Evolutionary conservation across 2,797 vertebrate species (phyloP).

Genomic region (Rhinoraja longicauda): DNA sequence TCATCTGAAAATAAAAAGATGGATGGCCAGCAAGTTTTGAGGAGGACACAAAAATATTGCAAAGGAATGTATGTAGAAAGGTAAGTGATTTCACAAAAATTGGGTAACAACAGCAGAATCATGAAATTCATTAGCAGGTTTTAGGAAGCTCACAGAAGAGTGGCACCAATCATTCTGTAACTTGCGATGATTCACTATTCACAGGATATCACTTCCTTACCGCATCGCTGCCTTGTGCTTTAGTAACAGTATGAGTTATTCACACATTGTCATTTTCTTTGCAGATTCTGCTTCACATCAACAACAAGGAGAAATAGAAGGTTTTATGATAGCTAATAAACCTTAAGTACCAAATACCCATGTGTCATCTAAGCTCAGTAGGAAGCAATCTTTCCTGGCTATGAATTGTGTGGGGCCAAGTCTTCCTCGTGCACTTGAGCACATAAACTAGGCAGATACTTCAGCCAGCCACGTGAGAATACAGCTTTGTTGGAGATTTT

Average conservation of each 20-base stretch:
- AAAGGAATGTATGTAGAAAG: too few species aligned
- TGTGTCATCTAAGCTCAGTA: not conserved
- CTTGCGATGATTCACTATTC: not conserved
- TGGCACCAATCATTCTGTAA: not conserved
- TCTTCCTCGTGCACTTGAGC: not conserved
- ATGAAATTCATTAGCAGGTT: not conserved
- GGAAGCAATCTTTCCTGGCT: not conserved
- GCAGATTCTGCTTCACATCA: not conserved
- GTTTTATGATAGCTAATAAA: not conserved
- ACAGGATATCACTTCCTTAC: not conserved
- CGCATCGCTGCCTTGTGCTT: not conserved
- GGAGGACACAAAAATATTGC: too few species aligned
- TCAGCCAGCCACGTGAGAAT: not conserved
- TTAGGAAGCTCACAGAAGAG: not conserved
- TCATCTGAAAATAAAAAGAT: too few species aligned
- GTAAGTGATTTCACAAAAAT: too few species aligned
- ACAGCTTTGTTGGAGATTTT: not conserved
- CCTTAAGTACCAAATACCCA: not conserved
- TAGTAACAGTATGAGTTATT: not conserved
- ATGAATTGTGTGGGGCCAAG: not conserved
- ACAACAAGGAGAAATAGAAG: not conserved
- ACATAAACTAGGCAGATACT: not conserved
- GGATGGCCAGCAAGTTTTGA: too few species aligned
- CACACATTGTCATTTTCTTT: not conserved
- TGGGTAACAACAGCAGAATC: not conserved